These are phyloP conservation scores for Tortrix viridana DNA, from an alignment of 2,888 invertebrate species.

Conservation along the genomic window DNA sequence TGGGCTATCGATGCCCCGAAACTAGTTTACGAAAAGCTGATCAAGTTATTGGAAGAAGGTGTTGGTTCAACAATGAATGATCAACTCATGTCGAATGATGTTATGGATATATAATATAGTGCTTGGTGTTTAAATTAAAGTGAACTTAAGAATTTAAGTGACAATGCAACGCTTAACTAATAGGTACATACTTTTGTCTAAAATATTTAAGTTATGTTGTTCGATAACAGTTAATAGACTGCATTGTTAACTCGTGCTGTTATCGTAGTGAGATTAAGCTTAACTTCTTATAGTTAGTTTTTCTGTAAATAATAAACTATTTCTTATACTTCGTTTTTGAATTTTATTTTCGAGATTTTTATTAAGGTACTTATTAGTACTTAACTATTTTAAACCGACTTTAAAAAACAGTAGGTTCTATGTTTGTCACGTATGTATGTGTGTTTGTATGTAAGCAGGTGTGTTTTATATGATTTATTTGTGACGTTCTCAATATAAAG, in stretches of 20 bases:
- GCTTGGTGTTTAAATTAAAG: background rate
- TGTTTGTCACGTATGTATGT: too few species aligned
- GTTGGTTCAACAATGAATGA: background rate
- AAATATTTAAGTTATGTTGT: background rate
- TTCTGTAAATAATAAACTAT: background rate
- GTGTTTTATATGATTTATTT: too few species aligned
- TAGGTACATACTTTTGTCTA: background rate
- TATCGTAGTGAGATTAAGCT: constrained; percentile 1
- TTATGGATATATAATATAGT: background rate
- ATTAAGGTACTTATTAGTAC: too few species aligned
- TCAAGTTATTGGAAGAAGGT: constrained; percentile 70
- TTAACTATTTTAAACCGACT: too few species aligned
- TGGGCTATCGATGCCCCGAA: constrained; percentile 86
- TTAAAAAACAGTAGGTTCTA: too few species aligned
- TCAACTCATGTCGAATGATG: constrained; percentile 13
- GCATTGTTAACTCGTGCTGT: background rate
- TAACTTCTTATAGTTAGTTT: background rate
- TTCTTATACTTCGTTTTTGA: background rate
- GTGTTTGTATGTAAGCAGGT: too few species aligned
- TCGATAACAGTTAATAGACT: background rate
- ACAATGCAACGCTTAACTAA: background rate
- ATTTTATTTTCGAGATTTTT: background rate
- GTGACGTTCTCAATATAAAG: too few species aligned
- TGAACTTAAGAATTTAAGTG: background rate
- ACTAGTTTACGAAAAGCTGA: constrained; percentile 83